Conservation (phyloP, 2,113 vertebrate species). For the Haemorhous mexicanus region DNA sequence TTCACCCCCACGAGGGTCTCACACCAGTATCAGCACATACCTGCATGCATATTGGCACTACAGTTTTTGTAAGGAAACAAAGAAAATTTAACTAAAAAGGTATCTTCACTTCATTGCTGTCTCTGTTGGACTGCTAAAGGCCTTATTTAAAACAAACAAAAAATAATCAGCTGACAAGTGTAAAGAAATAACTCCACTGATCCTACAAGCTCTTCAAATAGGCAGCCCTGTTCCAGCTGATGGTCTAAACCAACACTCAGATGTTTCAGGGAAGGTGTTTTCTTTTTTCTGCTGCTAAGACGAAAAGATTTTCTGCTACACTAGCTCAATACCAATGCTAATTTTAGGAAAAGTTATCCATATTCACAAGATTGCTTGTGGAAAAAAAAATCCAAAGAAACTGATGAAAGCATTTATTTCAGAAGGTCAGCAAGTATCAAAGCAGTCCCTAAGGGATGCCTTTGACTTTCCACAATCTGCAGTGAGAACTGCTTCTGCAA, state of each 20-base stretch:
- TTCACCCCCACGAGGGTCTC: neutral
- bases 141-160: neutral
- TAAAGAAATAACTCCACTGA: neutral
- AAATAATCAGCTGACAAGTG: neutral
- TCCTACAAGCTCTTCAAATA: neutral
- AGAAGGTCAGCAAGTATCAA: slow-evolving; percentile 49
- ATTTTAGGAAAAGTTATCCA: neutral
- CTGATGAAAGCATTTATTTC: slow-evolving; percentile 32
- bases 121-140: neutral
- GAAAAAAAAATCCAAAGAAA: neutral
- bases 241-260: neutral
- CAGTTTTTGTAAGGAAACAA: neutral
- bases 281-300: neutral
- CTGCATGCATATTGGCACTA: neutral
- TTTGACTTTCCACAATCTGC: slow-evolving; percentile 33
- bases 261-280: neutral
- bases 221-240: neutral
- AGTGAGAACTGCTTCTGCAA: slow-evolving; percentile 30
- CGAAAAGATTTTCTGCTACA: neutral
- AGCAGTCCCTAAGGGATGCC: slow-evolving; percentile 14
- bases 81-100: neutral
- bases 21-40: neutral
- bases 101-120: neutral
- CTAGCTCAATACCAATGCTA: neutral
- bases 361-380: neutral